These are phyloP conservation scores for Siderastrea radians DNA, from an alignment of 92 coral and sea anemone species.

Conservation along the genomic window DNA sequence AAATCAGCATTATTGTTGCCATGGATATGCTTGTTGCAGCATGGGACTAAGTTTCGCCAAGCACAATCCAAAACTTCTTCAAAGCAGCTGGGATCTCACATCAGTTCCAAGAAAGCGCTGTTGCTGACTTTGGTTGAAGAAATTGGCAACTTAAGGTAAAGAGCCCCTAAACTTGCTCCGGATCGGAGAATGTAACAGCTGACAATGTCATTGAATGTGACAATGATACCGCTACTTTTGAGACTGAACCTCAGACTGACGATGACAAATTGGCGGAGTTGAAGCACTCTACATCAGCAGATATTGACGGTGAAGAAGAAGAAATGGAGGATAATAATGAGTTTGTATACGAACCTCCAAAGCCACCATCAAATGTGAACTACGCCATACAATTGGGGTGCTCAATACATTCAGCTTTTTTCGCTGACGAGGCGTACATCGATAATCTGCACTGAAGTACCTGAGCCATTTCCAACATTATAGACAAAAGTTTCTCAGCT, in stretches of 20 bases:
- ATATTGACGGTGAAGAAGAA: neutral
- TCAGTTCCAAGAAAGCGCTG: constrained; percentile 33
- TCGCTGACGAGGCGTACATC: constrained; percentile 42
- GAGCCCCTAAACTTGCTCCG: constrained; percentile 41
- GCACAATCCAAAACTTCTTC: constrained; percentile 58
- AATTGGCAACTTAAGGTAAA: constrained; percentile 10
- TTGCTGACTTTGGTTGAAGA: constrained; percentile 5
- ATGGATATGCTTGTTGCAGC: constrained; percentile 63
- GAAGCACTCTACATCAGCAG: constrained; percentile 17
- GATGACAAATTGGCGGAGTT: constrained; percentile 61
- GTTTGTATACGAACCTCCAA: constrained; percentile 42
- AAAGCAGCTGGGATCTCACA: constrained; percentile 56
- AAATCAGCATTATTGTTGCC: constrained; percentile 29
- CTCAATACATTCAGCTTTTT: constrained; percentile 51
- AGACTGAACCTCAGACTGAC: constrained; percentile 45
- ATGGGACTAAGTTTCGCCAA: constrained; percentile 47
- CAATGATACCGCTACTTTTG: constrained; percentile 29
- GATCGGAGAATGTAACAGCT: constrained; percentile 40
- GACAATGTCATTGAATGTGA: constrained; percentile 40
- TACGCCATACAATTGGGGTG: constrained; percentile 48
- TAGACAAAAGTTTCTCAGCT: constrained; percentile 34
- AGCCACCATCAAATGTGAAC: constrained; percentile 48
- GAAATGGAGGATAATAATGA: neutral
- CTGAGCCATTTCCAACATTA: constrained; percentile 33
- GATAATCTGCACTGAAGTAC: constrained; percentile 44